Base-by-base conservation (phyloP, 1,140 invertebrate genomes). In the Paraescarpia echinospica region DNA sequence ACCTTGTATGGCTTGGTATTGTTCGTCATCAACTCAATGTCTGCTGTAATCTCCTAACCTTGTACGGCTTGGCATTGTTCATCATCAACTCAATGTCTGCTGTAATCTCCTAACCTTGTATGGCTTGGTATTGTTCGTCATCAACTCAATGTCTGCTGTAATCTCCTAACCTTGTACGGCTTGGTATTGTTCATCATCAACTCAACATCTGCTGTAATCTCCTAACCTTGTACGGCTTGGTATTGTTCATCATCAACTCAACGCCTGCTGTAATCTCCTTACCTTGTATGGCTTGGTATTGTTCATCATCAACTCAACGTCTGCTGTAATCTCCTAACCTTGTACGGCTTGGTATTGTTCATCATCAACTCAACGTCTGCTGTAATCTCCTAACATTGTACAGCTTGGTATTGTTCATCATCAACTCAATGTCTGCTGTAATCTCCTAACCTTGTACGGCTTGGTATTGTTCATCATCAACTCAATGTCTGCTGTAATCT, bases 1-100 rank as follows among this genome's bases (percentile, higher is more conserved):
- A n/a, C n/a, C n/a, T 99, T 99, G 96, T 99, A 99, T 27, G 97
- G 96, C 95, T 99, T 99, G 0, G 99, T 99, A 96, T 99, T 99
- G 94, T 98, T 98, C 89, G 98, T 98, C 98, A 99, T 98, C 31
- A 98, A 96, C 94, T 98, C 95, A 33, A 99, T 96, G 96, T 99
- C 99, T 91, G 97, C 97, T 95, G 99, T 98, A 96, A 99, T 97
- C 92, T 99, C 96, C 97, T 99, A 95, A n/a, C n/a, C n/a, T 99
- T 99, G 96, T 99, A 99, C 22, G 97, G 96, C 95, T 99, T 99
- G 0, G 99, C 99, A 96, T 99, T 99, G 94, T 98, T 98, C 89
- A 98, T 98, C 98, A 99, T 98, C 31, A 98, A 96, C 94, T 98
- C 95, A 33, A 99, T 96, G 96, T 99, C 99, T 91, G 97, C 97